phyloP scores from a whole-genome alignment of 2,888 invertebrate genomes.

The Caenorhabditis doughertyi region DNA sequence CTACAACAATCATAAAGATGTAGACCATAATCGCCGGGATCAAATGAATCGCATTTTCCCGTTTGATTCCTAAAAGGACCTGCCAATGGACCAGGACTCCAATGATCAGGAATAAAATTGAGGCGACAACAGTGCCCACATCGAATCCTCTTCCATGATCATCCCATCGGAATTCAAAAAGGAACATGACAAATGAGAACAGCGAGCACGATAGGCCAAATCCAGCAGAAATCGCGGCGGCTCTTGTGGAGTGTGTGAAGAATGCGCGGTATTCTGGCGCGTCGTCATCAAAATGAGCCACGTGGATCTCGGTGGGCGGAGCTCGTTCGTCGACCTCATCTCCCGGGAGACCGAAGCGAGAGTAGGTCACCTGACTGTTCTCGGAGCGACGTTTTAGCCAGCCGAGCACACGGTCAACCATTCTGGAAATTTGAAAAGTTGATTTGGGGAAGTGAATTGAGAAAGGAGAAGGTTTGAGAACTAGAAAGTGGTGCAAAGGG shows the following conservation, averaged over 20 bases:
- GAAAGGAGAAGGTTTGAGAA: no score
- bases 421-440: constrained; percentile 12
- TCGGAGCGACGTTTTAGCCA: constrained; percentile 78
- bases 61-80: constrained; percentile 59
- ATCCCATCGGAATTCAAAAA: constrained; percentile 82
- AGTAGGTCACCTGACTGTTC: constrained; percentile 77
- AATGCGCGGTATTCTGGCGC: constrained; percentile 72
- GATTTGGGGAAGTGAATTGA: not conserved
- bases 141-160: constrained; percentile 77
- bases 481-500: no score
- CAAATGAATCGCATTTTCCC: constrained; percentile 67
- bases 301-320: constrained; percentile 75
- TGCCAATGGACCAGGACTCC: constrained; percentile 77
- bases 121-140: constrained; percentile 75
- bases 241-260: constrained; percentile 75
- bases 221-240: constrained; percentile 71
- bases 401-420: constrained; percentile 62
- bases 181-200: constrained; percentile 76
- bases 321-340: constrained; percentile 80
- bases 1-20: constrained; percentile 72
- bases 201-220: constrained; percentile 77
- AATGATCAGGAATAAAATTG: constrained; percentile 73
- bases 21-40: constrained; percentile 80
- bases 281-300: constrained; percentile 79
- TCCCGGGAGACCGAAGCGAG: constrained; percentile 79